Base-by-base conservation (phyloP, 2,797 vertebrate species). In the Neosilurus mollespiculum region DNA sequence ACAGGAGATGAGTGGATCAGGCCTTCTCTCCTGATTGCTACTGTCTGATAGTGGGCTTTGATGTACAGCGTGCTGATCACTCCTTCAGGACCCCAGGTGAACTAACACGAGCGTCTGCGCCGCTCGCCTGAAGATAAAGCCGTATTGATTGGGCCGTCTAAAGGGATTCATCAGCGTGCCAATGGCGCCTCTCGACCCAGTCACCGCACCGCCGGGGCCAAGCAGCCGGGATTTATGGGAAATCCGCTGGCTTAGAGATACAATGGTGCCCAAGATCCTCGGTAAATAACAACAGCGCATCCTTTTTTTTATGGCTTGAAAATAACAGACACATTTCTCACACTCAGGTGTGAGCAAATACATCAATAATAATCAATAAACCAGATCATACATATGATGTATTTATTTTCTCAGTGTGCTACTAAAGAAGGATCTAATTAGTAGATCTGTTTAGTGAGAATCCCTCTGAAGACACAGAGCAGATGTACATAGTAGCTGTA, bases 101-200 rank as follows among this genome's bases (percentile, higher is more conserved):
- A 92, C 91, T 88, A 91, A 92, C 92, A 89, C 37, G 86, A 87
- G 91, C 87, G 87, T 87, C 88, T 90, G 92, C 92, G 88, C 92
- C 92, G 91, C 92, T 95, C 85, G 88, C 94, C 93, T 87, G 89
- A 92, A 93, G 95, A 97, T 97, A 96, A 96, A 95, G 94, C 93
- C 90, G 84, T 93, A 97, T 98, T 96, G 96, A 98, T 98, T 98
- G 96, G 90, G 91, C 94, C 93, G 95, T 97, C 96, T 93, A 94
- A 94, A 94, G 94, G 94, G 95, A 98, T 98, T 97, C 97, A 97
- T 96, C 95, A 96, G 96, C 93, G 95, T 95, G 95, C 95, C 96
- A 94, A 94, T 95, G 93, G 86, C 87, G 91, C 91, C 92, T 92
- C 91, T 93, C 65, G 80, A 85, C 85, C 82, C 88, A 87, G 87